phyloP scores from a whole-genome alignment of 2,113 vertebrate species.

The Polyodon spathula region DNA sequence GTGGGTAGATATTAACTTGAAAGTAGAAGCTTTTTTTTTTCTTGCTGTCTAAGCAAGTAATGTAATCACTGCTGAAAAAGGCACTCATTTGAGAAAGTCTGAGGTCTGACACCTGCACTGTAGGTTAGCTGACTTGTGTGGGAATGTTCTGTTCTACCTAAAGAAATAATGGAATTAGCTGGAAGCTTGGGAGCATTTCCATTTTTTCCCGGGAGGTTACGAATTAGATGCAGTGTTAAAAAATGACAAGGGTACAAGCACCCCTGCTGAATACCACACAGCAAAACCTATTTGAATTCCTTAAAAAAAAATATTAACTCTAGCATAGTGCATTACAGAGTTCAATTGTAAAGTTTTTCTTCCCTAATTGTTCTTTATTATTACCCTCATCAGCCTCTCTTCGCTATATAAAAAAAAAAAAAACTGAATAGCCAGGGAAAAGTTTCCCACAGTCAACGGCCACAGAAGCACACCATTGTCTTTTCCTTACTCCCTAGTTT shows the following conservation, averaged over 20 bases:
- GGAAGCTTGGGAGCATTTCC: not conserved
- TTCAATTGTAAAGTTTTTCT: slow-evolving; percentile 83
- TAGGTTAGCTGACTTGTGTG: slow-evolving; percentile 83
- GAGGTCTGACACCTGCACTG: slow-evolving; percentile 44
- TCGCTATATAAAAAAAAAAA: slow-evolving; percentile 91
- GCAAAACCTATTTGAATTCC: slow-evolving; percentile 73
- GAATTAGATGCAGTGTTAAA: slow-evolving; percentile 54
- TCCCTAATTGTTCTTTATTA: slow-evolving; percentile 94
- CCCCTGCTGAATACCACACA: slow-evolving; percentile 75
- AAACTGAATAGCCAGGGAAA: slow-evolving; percentile 97
- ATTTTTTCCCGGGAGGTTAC: not conserved
- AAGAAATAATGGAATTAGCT: not conserved
- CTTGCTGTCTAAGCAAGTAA: too few species aligned
- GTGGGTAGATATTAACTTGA: too few species aligned
- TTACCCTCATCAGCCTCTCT: slow-evolving; percentile 94
- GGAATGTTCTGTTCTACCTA: slow-evolving; percentile 67
- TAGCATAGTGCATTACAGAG: slow-evolving; percentile 82
- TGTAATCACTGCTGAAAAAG: too few species aligned
- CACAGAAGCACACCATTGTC: slow-evolving; percentile 95
- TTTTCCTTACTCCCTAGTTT: slow-evolving; percentile 71
- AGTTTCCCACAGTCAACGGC: slow-evolving; percentile 99
- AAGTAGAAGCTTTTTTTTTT: too few species aligned
- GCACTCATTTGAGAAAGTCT: not conserved
- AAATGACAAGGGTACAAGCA: slow-evolving; percentile 97
- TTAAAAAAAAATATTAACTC: slow-evolving; percentile 87